Base-by-base conservation (phyloP, 92 coral and sea anemone species). In the Pocillopora grandis region DNA sequence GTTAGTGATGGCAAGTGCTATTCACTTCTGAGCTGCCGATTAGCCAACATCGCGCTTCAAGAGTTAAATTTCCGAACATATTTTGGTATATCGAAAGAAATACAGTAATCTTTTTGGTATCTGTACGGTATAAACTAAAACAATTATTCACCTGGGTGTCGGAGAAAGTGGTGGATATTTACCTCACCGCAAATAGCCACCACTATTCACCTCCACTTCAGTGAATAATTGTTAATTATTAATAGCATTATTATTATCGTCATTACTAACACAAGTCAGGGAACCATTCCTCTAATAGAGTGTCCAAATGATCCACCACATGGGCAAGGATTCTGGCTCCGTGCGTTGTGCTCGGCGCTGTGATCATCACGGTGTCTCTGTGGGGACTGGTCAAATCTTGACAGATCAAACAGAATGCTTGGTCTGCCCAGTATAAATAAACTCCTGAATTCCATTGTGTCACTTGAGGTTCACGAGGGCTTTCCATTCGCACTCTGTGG, bases 221-320 rank as follows among this genome's bases (percentile, higher is more conserved):
- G 31, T 27, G 31, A 27, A 27, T 27, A 27, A 42, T 42, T 42
- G 52, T 2, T 42, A 42, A 42, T 42, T 42, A 42, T 42, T 42
- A 11, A 23, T 27, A 21, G 15, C 27, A 66, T 35, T 31, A 66
- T 37, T 67, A 21, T 11, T 1, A 37, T 27, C 52, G 0, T 58
- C 6, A 52, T 15, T 64, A 96, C 99, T 94, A 89, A 97, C 99
- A 76, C 62, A 97, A 84, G 74, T 80, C 89, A 36, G 99, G 97
- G 75, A 92, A 97, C 98, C 98, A 97, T 33, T 97, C 99, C 62
- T 92, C 95, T 42, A 97, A 85, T 49, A 97, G 88, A 6, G 92
- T 80, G 77, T 97, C 99, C 79, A 97, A 88, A 85, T 97, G 99
- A 79, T 97, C 96, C 65, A 92, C 96, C 88, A 97, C 88, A 79